Percentiles rank a stretch among this genome's conserved stretches.
Evolutionary conservation across 2,113 vertebrate genomes (phyloP).

Genomic region (Chinchilla lanigera): DNA sequence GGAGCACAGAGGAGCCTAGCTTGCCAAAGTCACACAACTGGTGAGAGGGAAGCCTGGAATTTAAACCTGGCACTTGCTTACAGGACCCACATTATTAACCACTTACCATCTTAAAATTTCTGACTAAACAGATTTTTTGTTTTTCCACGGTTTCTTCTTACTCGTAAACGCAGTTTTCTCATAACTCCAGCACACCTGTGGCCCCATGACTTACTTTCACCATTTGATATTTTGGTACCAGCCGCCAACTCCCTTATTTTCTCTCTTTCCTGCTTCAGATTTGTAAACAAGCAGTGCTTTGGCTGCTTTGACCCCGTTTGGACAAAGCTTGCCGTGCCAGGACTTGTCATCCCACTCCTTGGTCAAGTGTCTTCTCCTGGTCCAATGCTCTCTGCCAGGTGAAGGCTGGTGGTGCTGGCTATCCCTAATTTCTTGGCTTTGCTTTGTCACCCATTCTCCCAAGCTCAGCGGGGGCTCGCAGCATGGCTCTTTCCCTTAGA

Average conservation of each 20-base stretch:
- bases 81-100: not conserved
- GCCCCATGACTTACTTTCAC: not conserved
- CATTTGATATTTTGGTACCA: not conserved
- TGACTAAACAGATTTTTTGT: not conserved
- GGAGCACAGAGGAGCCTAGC: not conserved
- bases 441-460: not conserved
- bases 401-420: not conserved
- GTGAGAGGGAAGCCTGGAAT: not conserved
- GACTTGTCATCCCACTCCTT: not conserved
- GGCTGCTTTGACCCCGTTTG: not conserved
- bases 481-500: not conserved
- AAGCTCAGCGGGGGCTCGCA: not conserved
- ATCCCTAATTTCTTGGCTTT: no score
- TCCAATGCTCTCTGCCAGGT: accelerated
- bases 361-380: not conserved
- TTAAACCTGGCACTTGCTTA: not conserved
- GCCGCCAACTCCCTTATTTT: not conserved
- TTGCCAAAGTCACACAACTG: not conserved
- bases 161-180: not conserved
- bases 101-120: not conserved
- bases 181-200: not conserved
- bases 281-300: not conserved
- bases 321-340: not conserved
- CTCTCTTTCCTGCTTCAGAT: not conserved
- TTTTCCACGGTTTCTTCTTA: slow-evolving; percentile 36